Evolutionary conservation across 2,888 invertebrate genomes (phyloP), one percentile per base, ranked within the genome.

Genomic region (Antitype chi): DNA sequence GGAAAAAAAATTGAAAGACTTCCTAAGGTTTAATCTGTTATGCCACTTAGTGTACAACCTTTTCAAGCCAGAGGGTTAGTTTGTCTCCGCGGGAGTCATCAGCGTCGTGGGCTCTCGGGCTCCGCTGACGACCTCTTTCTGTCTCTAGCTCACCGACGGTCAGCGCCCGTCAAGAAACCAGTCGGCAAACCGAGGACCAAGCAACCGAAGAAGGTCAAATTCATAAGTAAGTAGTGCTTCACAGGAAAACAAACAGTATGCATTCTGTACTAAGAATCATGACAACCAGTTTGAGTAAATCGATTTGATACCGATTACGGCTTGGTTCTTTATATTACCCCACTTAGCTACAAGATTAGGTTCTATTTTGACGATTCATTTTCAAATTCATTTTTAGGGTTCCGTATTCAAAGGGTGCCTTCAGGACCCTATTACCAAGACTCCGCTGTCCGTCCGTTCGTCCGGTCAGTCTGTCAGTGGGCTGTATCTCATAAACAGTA

Each of bases 171-270:
- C 93, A 98, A 98, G 97, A 98, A 98, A 97, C 97, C 98, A 85
- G 97, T 98, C 96, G 97, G 97, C 89, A 97, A 97, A 92, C 98
- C 98, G 94, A 98, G 98, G 93, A 98, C 98, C 90, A 98, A 98
- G 97, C 98, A 98, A 95, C 98, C 98, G 85, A 98, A 98, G 97
- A 98, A 98, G 97, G 98, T 98, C 85, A 98, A 98, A 97, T 98
- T 98, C 94, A 98, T 98, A 97, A 98, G 98, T 98, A 97, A 98
- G 98, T 98, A 11, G 20, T 77, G 17, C 63, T 70, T 63, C 15
- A 17, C 20, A 69, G 49, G 23, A 60, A 70, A 55, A 78, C 38
- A 11, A 63, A 11, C 43, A 28, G 32, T 25, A 52, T 25, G 4
- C 47, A 53, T 64, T 28, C 17, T 57, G 9, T 68, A 32, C 20